These are phyloP conservation scores for Drosophila mauritiana DNA, from an alignment of 1,140 invertebrate genomes.

Conservation along the genomic window DNA sequence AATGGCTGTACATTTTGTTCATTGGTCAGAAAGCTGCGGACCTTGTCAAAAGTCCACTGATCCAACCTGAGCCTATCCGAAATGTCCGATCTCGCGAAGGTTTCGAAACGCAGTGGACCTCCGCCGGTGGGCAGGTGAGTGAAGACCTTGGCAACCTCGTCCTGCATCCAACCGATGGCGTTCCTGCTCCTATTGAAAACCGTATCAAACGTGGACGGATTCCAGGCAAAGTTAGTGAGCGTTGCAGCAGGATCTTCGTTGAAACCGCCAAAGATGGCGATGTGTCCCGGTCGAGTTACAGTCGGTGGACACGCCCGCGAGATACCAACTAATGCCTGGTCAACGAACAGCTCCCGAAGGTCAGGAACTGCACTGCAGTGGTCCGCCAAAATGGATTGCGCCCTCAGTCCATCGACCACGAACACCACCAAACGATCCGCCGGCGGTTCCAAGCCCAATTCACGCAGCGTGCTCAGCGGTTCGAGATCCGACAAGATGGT, in stretches of 20 bases:
- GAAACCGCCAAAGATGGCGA: conserved; percentile 96
- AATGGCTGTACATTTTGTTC: conserved; percentile 82
- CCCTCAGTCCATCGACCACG: conserved; percentile 94
- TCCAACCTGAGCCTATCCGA: not conserved
- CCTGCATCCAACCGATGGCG: conserved; percentile 87
- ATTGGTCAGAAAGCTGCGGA: conserved; percentile 87
- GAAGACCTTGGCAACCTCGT: conserved; percentile 10
- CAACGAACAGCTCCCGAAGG: conserved; percentile 71
- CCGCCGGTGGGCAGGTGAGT: conserved; percentile 17
- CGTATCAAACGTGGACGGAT: conserved; percentile 98
- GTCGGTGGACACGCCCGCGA: conserved; percentile 96
- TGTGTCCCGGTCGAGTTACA: conserved; percentile 97
- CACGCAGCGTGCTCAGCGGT: conserved; percentile 84
- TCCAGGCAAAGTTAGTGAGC: conserved; percentile 97
- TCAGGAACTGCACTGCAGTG: conserved; percentile 51
- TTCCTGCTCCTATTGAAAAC: conserved; percentile 94
- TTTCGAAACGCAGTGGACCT: conserved; percentile 2
- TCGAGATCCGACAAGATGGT: conserved; percentile 86
- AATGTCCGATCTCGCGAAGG: not conserved
- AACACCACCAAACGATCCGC: conserved; percentile 93
- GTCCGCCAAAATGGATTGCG: conserved; percentile 89
- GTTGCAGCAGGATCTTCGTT: conserved; percentile 98
- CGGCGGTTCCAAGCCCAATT: conserved; percentile 85
- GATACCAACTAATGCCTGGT: conserved; percentile 92
- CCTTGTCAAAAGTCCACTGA: not conserved